A percentile compares a stretch with the other conserved stretches of the same genome.
Evolutionary conservation across 2,888 invertebrate genomes (phyloP).

Genomic region (Neelides folsomi): DNA sequence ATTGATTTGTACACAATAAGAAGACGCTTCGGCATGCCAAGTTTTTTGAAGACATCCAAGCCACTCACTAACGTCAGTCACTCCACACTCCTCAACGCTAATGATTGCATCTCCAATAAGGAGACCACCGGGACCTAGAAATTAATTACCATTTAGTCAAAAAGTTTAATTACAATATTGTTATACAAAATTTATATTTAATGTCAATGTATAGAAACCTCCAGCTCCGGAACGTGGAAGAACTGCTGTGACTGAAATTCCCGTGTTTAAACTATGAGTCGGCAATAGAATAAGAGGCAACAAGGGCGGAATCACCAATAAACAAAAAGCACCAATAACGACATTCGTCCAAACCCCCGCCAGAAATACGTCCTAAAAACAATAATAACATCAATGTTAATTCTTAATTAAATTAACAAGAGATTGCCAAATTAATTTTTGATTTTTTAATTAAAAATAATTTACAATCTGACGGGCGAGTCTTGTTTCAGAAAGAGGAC

Average conservation of each 20-base stretch:
- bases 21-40: conserved; percentile 29
- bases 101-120: conserved; percentile 29
- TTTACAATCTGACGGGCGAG: conserved; percentile 20
- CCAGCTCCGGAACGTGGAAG: conserved; percentile 27
- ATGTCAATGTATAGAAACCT: no score
- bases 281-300: conserved; percentile 28
- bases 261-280: conserved; percentile 27
- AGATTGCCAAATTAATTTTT: no score
- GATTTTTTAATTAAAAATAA: no score
- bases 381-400: no score
- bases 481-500: conserved; percentile 23
- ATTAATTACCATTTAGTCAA: background rate
- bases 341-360: conserved; percentile 31
- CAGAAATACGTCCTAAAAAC: background rate
- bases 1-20: conserved; percentile 22
- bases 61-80: conserved; percentile 30
- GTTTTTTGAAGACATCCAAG: conserved; percentile 29
- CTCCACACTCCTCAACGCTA: conserved; percentile 30
- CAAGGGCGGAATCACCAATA: conserved; percentile 28
- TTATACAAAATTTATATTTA: background rate
- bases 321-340: conserved; percentile 28
- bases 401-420: no score
- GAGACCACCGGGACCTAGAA: conserved; percentile 28
- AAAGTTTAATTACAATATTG: background rate
- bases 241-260: conserved; percentile 29